Evolutionary conservation across 92 coral and sea anemone genomes (phyloP), one percentile per base, ranked within the genome.

Genomic region (Hydrozoanthus gracilis): DNA sequence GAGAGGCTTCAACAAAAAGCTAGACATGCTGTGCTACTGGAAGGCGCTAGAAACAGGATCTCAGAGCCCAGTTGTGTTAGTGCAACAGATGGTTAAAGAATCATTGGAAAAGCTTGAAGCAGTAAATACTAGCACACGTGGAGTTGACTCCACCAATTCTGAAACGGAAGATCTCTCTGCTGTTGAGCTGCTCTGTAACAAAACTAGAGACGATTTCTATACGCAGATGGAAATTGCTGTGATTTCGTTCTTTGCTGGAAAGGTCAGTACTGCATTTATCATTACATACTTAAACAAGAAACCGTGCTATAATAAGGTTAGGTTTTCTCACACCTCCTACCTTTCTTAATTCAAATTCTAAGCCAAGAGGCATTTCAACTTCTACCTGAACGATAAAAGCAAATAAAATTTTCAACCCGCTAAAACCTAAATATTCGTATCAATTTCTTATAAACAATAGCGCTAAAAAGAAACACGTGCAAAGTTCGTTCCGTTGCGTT

Each of bases 21-120:
- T 85, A 17, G 99, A 97, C 84, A 75, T 95, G 71, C 18, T 92
- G 70, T 87, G 86, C 11, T 95, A 97, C 67, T 97, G 98, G 98
- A 91, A 88, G 27, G 61, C 84, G 14, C 84, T 97, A 46, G 64
- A 76, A 18, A 83, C 73, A n/a, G 88, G 78, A 14, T 93, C 88
- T 14, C 86, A 50, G 8, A 91, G 79, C 44, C 92, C 92, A 2
- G 92, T 91, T 14, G 95, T 86, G 15, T 56, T 89, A 18, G 84
- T 95, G n/a, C 87, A 71, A 74, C 88, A 85, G 66, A 95, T 92
- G 91, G 93, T 94, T 27, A 44, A 66, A 20, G 82, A 86, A 55
- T 91, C 74, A 4, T 79, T 83, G 71, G 95, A 75, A 27, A 86
- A 91, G 77, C 82, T 94, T 35, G 91, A 77, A 55, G 8, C 88